Percentiles rank a stretch among this genome's conserved stretches.
Evolutionary conservation across 2,113 vertebrate species (phyloP).

Genomic region (Xenopus borealis): DNA sequence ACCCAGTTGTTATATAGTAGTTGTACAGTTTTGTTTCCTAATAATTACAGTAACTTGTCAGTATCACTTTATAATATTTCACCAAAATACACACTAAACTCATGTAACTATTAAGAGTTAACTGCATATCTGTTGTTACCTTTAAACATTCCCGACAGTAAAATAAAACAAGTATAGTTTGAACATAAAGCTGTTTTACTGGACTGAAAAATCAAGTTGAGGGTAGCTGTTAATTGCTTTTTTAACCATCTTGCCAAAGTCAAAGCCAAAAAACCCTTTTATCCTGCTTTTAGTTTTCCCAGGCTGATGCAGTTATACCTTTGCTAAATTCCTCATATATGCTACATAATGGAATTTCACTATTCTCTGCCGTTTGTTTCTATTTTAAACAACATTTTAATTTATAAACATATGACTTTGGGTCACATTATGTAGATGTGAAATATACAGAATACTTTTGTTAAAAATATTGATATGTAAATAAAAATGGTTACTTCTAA

Average conservation of each 20-base stretch:
- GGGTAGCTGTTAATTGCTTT: conserved; percentile 10
- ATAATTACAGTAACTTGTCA: no score
- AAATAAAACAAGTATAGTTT: neutral
- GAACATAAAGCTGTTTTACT: conserved; percentile 17
- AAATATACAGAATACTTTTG: no score
- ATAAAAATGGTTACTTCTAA: no score
- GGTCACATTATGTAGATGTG: no score
- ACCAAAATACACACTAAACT: no score
- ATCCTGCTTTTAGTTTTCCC: neutral
- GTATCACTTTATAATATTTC: no score
- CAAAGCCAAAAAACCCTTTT: conserved; percentile 3
- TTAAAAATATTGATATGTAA: no score
- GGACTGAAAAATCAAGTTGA: conserved; percentile 28
- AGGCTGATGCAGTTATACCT: conserved; percentile 5
- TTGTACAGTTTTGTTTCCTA: no score
- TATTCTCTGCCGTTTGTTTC: no score
- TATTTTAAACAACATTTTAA: no score
- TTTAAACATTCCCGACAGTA: neutral
- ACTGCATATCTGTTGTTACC: neutral
- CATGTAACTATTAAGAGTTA: neutral
- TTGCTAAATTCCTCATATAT: conserved; percentile 37
- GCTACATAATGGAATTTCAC: conserved; percentile 8
- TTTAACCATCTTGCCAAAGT: conserved; percentile 30
- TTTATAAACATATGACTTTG: no score
- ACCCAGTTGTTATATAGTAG: no score